Conservation (phyloP, 2,797 vertebrate genomes). For the Lycodopsis pacificus region DNA sequence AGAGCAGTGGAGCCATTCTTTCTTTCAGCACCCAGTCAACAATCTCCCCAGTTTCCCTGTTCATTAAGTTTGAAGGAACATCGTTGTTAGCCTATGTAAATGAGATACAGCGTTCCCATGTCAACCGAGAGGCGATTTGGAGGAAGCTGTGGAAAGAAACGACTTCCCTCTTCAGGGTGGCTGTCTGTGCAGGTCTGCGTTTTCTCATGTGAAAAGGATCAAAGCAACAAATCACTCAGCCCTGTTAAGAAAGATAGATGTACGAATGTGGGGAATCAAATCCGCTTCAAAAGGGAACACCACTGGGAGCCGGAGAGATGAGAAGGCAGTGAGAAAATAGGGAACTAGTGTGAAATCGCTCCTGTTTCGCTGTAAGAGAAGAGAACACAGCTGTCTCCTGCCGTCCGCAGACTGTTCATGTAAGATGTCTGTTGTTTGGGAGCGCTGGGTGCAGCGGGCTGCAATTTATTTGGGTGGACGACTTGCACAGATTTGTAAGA, state of each 20-base stretch:
- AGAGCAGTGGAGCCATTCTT: conserved; percentile 16
- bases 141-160: conserved; percentile 54
- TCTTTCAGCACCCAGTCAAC: conserved; percentile 22
- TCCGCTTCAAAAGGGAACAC: conserved; percentile 72
- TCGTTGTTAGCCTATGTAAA: conserved; percentile 61
- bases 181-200: conserved; percentile 58
- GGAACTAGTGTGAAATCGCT: conserved; percentile 69
- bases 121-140: conserved; percentile 61
- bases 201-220: conserved; percentile 72
- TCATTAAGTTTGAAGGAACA: conserved; percentile 59
- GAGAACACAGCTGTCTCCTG: conserved; percentile 58
- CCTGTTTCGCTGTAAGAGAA: conserved; percentile 50
- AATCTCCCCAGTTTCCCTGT: conserved; percentile 41
- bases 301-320: conserved; percentile 65
- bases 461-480: conserved; percentile 23
- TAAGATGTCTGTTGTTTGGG: conserved; percentile 48
- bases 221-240: conserved; percentile 69
- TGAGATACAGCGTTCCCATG: conserved; percentile 62
- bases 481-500: conserved; percentile 3
- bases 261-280: conserved; percentile 73
- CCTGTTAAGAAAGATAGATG: conserved; percentile 75
- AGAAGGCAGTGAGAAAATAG: conserved; percentile 59
- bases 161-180: conserved; percentile 65
- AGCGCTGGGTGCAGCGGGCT: conserved; percentile 13
- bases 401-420: conserved; percentile 44